phyloP scores from a whole-genome alignment of 2,888 invertebrate species.

The Artemia sp. region DNA sequence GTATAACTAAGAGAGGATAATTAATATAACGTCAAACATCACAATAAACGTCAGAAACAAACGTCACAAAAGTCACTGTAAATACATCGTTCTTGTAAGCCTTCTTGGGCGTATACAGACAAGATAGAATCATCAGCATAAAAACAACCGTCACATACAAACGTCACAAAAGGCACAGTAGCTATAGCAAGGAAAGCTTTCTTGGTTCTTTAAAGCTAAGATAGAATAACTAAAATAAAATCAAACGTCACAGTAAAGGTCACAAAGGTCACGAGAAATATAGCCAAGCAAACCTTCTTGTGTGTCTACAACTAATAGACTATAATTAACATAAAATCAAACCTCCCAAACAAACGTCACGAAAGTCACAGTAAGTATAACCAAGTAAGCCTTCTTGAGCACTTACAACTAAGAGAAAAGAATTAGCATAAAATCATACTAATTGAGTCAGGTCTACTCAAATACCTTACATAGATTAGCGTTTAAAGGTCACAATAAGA shows the following conservation, averaged over 20 bases:
- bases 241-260: neutral
- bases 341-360: neutral
- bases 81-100: conserved; percentile 61
- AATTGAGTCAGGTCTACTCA: no score
- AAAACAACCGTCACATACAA: neutral
- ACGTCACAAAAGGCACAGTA: neutral
- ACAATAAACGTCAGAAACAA: neutral
- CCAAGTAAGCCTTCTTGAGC: neutral
- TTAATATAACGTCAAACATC: neutral
- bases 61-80: conserved; percentile 88
- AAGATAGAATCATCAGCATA: conserved; percentile 27
- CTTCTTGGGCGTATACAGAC: conserved; percentile 62
- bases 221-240: neutral
- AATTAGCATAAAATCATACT: neutral
- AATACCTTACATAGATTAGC: no score
- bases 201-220: conserved; percentile 30
- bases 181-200: conserved; percentile 29
- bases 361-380: neutral
- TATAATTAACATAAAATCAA: conserved; percentile 16
- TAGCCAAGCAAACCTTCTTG: conserved; percentile 65
- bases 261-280: conserved; percentile 72
- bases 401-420: neutral
- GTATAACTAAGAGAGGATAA: conserved; percentile 43
- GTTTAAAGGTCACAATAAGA: no score
- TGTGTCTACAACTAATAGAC: conserved; percentile 51